Percentiles rank a stretch among this genome's conserved stretches.
Conservation (phyloP, 2,797 vertebrate species). For the Vespertilio murinus region DNA sequence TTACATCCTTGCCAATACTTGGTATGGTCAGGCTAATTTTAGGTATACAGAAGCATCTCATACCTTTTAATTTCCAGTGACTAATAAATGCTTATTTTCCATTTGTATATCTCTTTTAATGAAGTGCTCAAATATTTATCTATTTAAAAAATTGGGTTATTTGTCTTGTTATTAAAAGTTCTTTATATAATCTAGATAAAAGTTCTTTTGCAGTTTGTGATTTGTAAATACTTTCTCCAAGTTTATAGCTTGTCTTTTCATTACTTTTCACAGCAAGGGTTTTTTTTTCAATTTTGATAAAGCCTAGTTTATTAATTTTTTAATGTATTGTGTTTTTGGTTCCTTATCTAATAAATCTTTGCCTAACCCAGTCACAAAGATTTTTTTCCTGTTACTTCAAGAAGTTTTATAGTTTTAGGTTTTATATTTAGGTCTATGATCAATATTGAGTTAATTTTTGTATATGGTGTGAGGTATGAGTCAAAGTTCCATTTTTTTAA, state of each 20-base stretch:
- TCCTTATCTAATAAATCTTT: not conserved
- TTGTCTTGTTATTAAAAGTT: not conserved
- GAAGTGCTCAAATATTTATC: slow-evolving; percentile 28
- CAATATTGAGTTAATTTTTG: slow-evolving; percentile 9
- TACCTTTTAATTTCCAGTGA: not conserved
- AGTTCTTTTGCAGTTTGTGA: not conserved
- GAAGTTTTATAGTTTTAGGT: not conserved
- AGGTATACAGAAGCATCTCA: not conserved
- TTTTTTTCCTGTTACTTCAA: not conserved
- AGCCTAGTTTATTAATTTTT: not conserved
- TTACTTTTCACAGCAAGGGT: not conserved
- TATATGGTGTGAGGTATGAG: not conserved
- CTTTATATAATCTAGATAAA: not conserved
- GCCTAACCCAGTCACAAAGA: not conserved
- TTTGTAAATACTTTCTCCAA: not conserved
- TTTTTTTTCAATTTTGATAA: not conserved
- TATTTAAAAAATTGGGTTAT: not conserved
- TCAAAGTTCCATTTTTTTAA: not conserved
- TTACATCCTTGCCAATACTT: not conserved
- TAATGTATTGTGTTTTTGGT: not conserved
- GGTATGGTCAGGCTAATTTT: not conserved
- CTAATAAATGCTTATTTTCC: not conserved
- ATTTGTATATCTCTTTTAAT: not conserved
- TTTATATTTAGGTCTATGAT: not conserved
- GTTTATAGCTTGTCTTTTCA: not conserved